Conservation (phyloP, 1,140 invertebrate species). For the Dreissena polymorpha region DNA sequence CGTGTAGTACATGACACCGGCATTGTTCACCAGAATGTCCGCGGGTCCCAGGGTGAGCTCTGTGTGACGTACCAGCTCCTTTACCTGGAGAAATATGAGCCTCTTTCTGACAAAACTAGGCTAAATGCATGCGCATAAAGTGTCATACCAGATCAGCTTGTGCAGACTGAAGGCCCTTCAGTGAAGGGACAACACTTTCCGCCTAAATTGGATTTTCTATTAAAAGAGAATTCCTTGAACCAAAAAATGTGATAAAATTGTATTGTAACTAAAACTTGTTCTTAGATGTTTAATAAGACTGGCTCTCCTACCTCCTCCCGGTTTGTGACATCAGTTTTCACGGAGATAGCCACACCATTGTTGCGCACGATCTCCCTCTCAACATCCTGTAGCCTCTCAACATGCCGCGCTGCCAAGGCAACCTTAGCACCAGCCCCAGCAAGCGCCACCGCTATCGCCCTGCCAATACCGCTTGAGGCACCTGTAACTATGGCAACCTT, state of each 20-base stretch:
- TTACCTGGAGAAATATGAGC: constrained; percentile 66
- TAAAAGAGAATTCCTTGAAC: too few relatives aligned
- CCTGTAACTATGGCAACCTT: constrained; percentile 85
- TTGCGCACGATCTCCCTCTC: constrained; percentile 85
- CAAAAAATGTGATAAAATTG: too few relatives aligned
- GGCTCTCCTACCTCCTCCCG: constrained; percentile 67
- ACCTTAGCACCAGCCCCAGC: constrained; percentile 88
- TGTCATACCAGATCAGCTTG: too few relatives aligned
- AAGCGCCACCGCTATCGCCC: constrained; percentile 86
- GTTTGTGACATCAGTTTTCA: constrained; percentile 76
- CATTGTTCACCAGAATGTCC: constrained; percentile 80
- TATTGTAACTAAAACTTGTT: too few relatives aligned
- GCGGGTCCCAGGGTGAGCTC: constrained; percentile 77
- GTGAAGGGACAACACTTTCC: too few relatives aligned
- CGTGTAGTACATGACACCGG: constrained; percentile 80
- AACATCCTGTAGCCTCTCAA: constrained; percentile 86
- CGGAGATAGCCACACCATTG: constrained; percentile 71
- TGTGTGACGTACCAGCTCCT: constrained; percentile 71
- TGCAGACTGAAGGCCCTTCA: too few relatives aligned
- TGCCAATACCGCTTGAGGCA: constrained; percentile 94
- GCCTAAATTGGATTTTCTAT: too few relatives aligned
- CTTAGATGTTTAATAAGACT: too few relatives aligned
- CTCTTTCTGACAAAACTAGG: too few relatives aligned
- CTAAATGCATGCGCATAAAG: too few relatives aligned
- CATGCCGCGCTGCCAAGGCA: constrained; percentile 88